Evolutionary conservation across 2,113 vertebrate species (phyloP), one percentile per base, ranked within the genome.

Genomic region (Neogobius melanostomus): DNA sequence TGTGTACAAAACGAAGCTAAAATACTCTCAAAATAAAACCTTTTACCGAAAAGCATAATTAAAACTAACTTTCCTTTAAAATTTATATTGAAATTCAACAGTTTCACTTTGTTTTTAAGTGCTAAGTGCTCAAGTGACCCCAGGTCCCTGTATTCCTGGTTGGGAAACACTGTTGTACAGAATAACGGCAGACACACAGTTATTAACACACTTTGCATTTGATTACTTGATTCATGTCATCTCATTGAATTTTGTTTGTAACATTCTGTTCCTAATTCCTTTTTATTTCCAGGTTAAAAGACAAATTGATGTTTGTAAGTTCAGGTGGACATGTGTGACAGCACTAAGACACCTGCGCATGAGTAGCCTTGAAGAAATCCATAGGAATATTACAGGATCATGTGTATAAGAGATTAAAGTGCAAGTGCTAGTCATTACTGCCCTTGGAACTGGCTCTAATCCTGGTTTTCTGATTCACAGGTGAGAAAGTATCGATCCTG

Each of bases 401-500:
- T 11, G 54, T 68, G 56, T 71, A 50, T 21, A 42, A 47, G 67
- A 66, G 65, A 70, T 45, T 53, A 46, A 17, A 66, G 82, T 60
- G 72, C 60, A 80, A 51, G 59, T 65, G 62, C 64, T 63, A 43
- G 67, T 68, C 71, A 74, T 80, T 78, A 75, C 71, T 85, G 75
- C 75, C 73, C 73, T 86, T 84, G 69, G 77, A 76, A 69, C 66
- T 74, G 73, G 60, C 70, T 75, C 67, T 83, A 75, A 79, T 82
- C 75, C 72, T 65, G 72, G 69, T 60, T 79, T 65, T 68, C 0
- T 9, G 28, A 71, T 66, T 54, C 75, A 78, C 70, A 80, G 82
- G 84, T 85, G 83, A 84, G 74, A 63, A 68, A 71, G 63, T 84
- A 90, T 90, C 66, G 84, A 90, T 88, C 74, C 68, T 44, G 72